These are phyloP conservation scores for Cisticola juncidis DNA, from an alignment of 2,113 vertebrate species.

Conservation along the genomic window DNA sequence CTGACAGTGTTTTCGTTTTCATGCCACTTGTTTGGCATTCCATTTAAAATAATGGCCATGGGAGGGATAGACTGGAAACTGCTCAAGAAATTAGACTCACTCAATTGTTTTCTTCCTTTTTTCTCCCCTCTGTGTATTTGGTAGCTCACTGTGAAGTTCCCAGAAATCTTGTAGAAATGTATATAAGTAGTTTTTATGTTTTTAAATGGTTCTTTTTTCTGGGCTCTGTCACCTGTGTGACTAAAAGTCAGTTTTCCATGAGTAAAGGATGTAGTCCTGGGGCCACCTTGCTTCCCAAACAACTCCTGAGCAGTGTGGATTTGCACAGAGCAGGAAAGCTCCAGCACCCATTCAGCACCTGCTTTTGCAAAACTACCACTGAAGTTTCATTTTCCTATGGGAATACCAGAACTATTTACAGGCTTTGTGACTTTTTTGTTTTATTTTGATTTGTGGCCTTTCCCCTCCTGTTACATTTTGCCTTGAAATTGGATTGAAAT, in stretches of 20 bases:
- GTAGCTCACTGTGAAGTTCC: not conserved
- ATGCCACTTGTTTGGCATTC: constrained; percentile 39
- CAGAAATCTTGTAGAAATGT: not conserved
- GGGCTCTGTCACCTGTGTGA: not conserved
- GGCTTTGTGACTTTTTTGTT: not conserved
- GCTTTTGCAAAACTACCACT: not conserved
- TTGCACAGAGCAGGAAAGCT: not conserved
- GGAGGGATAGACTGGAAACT: not conserved
- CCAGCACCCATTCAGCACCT: not conserved
- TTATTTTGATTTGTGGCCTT: not conserved
- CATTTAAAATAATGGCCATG: not conserved
- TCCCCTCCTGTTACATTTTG: not conserved
- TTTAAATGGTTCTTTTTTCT: not conserved
- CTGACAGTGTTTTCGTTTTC: constrained; percentile 19
- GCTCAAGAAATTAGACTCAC: not conserved
- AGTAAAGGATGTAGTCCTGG: not conserved
- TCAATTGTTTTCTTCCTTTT: not conserved
- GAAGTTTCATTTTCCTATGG: not conserved
- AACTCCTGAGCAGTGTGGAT: not conserved
- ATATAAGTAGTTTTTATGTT: not conserved
- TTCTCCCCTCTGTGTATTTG: fast-evolving
- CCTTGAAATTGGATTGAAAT: not conserved
- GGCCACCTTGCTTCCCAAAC: not conserved
- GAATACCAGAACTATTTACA: not conserved
- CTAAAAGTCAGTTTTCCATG: not conserved